These are phyloP conservation scores for Pseudachorutes palmiensis DNA, from an alignment of 1,140 invertebrate genomes.

Conservation along the genomic window DNA sequence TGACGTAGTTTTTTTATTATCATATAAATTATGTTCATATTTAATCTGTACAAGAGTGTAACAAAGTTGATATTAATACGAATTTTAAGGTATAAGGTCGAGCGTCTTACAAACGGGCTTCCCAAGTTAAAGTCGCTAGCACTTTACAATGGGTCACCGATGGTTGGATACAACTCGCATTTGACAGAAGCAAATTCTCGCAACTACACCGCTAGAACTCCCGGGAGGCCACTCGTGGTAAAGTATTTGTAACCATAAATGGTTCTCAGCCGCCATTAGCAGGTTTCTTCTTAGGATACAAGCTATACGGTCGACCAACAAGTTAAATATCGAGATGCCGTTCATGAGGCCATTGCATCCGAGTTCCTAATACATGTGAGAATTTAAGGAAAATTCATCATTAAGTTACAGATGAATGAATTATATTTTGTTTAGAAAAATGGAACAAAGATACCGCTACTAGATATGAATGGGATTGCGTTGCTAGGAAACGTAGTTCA, in stretches of 20 bases:
- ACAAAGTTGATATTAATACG: too few relatives aligned
- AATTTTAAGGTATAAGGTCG: background rate
- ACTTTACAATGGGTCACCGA: background rate
- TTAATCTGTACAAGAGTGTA: too few relatives aligned
- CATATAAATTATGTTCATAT: too few relatives aligned
- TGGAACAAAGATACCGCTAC: background rate
- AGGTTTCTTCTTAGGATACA: too few relatives aligned
- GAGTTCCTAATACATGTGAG: too few relatives aligned
- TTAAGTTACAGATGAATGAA: background rate
- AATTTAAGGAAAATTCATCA: too few relatives aligned
- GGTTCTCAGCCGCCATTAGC: too few relatives aligned
- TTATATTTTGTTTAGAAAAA: background rate
- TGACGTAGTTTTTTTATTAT: too few relatives aligned
- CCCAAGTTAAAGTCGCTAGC: background rate
- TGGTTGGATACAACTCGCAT: constrained; percentile 5
- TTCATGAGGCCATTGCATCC: too few relatives aligned
- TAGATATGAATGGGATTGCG: background rate
- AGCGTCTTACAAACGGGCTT: background rate
- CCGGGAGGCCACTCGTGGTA: background rate
- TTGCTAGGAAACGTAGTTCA: constrained; percentile 37
- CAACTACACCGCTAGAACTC: background rate
- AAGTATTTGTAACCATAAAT: too few relatives aligned
- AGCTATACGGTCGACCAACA: too few relatives aligned
- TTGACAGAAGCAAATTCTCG: background rate
- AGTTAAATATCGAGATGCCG: too few relatives aligned